Percentiles rank a stretch among this genome's conserved stretches.
Conservation (phyloP, 2,113 vertebrate genomes). For the Capreolus pygargus region DNA sequence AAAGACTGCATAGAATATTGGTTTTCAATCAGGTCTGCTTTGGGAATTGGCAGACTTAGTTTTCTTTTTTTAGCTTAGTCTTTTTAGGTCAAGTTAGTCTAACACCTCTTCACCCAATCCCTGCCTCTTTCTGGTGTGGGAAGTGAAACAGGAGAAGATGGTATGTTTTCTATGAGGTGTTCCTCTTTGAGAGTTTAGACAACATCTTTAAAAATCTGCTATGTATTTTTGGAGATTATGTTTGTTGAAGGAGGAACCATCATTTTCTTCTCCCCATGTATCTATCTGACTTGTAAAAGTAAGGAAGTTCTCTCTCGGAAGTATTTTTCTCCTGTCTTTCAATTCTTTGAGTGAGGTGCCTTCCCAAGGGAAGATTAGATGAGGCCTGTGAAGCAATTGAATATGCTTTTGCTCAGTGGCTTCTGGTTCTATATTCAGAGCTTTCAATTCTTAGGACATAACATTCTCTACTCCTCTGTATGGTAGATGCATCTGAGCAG, state of each 20-base stretch:
- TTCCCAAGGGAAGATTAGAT: slow-evolving; percentile 38
- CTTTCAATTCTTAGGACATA: not conserved
- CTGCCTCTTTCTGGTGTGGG: not conserved
- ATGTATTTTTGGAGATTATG: slow-evolving; percentile 3
- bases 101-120: not conserved
- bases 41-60: not conserved
- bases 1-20: not conserved
- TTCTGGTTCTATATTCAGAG: slow-evolving; percentile 42
- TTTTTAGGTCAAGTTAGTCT: not conserved
- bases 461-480: slow-evolving; percentile 32
- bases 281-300: slow-evolving; percentile 3
- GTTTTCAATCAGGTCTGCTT: not conserved
- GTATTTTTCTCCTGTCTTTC: not conserved
- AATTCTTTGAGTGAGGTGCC: not conserved
- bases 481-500: slow-evolving; percentile 14
- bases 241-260: not conserved
- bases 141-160: not conserved
- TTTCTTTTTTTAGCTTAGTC: slow-evolving; percentile 18
- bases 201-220: not conserved
- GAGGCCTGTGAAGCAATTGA: not conserved
- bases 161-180: not conserved
- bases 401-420: not conserved
- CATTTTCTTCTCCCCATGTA: not conserved
- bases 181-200: slow-evolving; percentile 33
- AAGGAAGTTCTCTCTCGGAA: not conserved